Evolutionary conservation across 2,888 invertebrate genomes (phyloP).

Genomic region (Augochlorella aurata): DNA sequence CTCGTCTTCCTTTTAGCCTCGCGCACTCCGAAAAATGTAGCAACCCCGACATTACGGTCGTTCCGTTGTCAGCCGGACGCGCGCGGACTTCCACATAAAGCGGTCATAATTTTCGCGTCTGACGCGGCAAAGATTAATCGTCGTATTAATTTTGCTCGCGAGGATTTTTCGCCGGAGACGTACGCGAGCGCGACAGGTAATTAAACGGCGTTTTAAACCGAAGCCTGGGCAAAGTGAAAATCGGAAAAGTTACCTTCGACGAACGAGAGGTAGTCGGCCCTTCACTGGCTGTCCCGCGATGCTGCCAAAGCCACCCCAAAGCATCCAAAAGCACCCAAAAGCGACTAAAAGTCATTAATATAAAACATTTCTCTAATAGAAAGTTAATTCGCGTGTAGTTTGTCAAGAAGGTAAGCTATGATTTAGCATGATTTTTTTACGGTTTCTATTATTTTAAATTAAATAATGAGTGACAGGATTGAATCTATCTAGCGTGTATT

Average conservation of each 20-base stretch:
- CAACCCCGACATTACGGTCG: constrained; percentile 41
- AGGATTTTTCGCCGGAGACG: constrained; percentile 46
- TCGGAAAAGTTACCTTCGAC: constrained; percentile 23
- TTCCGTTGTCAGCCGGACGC: constrained; percentile 43
- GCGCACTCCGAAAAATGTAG: constrained; percentile 34
- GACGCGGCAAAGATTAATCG: constrained; percentile 58
- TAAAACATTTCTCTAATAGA: too few species aligned
- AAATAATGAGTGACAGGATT: too few species aligned
- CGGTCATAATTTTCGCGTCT: constrained; percentile 54
- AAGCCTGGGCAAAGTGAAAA: constrained; percentile 38
- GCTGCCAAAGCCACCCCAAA: too few species aligned
- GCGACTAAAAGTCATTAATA: too few species aligned
- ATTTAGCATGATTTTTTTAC: too few species aligned
- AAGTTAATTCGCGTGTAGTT: too few species aligned
- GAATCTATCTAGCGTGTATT: too few species aligned
- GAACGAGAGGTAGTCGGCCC: background rate
- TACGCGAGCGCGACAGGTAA: constrained; percentile 49
- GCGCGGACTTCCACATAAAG: constrained; percentile 44
- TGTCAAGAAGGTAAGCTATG: too few species aligned
- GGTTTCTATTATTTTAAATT: too few species aligned
- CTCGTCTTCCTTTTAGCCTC: background rate
- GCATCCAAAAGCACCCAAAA: too few species aligned
- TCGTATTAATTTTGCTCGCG: constrained; percentile 51
- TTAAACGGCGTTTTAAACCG: constrained; percentile 55
- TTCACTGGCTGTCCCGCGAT: too few species aligned